These are phyloP conservation scores for Dendropsophus ebraccatus DNA, from an alignment of 2,113 vertebrate species.

Conservation along the genomic window DNA sequence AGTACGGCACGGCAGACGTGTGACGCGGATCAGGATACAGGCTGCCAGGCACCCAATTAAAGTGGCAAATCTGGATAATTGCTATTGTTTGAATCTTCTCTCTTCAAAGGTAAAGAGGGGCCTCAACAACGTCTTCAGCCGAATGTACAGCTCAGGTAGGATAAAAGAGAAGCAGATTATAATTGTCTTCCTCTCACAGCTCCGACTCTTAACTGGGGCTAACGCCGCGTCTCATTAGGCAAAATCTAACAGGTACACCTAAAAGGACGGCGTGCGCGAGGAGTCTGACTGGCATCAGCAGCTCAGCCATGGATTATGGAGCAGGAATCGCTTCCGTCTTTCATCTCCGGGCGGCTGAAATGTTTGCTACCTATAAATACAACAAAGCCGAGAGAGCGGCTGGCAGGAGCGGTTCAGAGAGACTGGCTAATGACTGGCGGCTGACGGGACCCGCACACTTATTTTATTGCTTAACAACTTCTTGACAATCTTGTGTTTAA, in stretches of 20 bases:
- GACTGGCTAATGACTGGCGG: conserved; percentile 37
- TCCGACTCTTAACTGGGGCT: conserved; percentile 39
- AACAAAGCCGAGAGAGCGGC: conserved; percentile 17
- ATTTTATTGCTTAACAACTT: conserved; percentile 18
- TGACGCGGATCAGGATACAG: conserved; percentile 28
- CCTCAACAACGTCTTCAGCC: background rate
- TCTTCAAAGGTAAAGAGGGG: conserved; percentile 33
- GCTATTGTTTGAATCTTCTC: conserved; percentile 24
- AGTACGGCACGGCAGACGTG: conserved; percentile 1
- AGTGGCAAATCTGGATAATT: conserved; percentile 46
- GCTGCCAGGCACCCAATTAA: conserved; percentile 39
- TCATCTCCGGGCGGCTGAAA: conserved; percentile 38
- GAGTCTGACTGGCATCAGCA: conserved; percentile 27
- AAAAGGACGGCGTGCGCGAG: background rate
- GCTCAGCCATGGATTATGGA: background rate
- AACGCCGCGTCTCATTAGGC: conserved; percentile 46
- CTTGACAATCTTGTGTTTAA: background rate
- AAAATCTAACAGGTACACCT: conserved; percentile 20
- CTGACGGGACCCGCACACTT: background rate
- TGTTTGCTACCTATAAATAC: conserved; percentile 44
- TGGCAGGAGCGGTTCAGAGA: conserved; percentile 44
- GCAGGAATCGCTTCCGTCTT: conserved; percentile 10
- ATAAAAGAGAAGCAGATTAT: conserved; percentile 42
- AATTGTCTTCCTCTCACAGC: conserved; percentile 25
- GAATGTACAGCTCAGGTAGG: conserved; percentile 31